Conservation (phyloP, 2,113 vertebrate species). For the Hypanus sabinus region DNA sequence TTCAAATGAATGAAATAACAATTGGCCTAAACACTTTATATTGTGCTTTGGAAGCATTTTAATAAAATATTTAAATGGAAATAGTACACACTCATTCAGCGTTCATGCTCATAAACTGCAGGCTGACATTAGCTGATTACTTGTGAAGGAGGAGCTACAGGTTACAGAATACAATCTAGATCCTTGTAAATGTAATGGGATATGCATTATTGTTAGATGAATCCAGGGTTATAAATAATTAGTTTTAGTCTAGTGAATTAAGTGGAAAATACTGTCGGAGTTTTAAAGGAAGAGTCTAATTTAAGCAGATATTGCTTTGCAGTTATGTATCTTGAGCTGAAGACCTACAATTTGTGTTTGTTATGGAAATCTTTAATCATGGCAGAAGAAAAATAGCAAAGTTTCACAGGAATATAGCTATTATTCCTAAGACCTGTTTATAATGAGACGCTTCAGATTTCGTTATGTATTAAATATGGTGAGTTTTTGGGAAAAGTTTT, state of each 20-base stretch:
- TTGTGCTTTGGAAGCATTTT: not conserved
- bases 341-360: not conserved
- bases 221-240: not conserved
- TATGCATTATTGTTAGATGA: no score
- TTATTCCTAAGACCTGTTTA: not conserved
- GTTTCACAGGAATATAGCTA: not conserved
- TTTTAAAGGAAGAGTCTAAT: not conserved
- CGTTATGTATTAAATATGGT: constrained; percentile 81
- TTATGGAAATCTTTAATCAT: not conserved
- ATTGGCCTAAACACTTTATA: not conserved
- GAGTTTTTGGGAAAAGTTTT: constrained; percentile 54
- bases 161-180: not conserved
- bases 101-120: not conserved
- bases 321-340: not conserved
- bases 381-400: not conserved
- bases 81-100: not conserved
- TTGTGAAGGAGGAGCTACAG: not conserved
- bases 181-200: not conserved
- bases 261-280: not conserved
- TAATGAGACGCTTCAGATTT: constrained; percentile 76
- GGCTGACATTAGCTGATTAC: not conserved
- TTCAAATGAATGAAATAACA: not conserved
- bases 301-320: not conserved
- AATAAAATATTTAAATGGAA: not conserved
- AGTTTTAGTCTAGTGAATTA: not conserved